These are phyloP conservation scores for Copidosoma floridanum DNA, from an alignment of 1,140 invertebrate species.

Conservation along the genomic window DNA sequence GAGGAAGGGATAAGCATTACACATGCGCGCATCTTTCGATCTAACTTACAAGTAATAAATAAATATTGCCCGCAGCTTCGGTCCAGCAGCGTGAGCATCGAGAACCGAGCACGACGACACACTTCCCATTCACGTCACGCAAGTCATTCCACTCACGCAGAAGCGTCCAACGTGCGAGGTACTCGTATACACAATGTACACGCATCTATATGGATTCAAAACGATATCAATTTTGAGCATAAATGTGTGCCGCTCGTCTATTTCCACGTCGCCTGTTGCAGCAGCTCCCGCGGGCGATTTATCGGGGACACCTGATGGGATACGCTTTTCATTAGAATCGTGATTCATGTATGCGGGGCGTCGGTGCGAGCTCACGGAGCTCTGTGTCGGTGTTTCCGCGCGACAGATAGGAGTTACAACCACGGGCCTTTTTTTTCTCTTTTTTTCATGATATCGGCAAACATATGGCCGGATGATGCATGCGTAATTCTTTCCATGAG, in stretches of 20 bases:
- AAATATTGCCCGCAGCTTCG: too few species aligned
- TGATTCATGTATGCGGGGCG: slow-evolving; percentile 25
- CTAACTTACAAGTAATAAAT: neutral
- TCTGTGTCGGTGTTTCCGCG: too few species aligned
- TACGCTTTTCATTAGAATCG: slow-evolving; percentile 33
- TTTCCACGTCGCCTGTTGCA: neutral
- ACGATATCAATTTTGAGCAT: slow-evolving; percentile 32
- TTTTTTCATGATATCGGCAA: too few species aligned
- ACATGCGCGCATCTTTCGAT: neutral
- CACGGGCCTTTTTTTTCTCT: too few species aligned
- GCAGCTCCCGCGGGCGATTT: slow-evolving; percentile 21
- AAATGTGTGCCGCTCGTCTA: too few species aligned
- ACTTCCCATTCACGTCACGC: slow-evolving; percentile 16
- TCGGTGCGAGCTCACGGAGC: too few species aligned
- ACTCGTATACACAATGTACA: too few species aligned
- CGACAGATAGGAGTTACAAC: too few species aligned
- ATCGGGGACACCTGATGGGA: slow-evolving; percentile 28
- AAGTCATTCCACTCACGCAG: neutral
- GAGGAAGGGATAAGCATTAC: too few species aligned
- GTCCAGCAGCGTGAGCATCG: neutral
- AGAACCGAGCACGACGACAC: neutral
- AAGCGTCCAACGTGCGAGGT: neutral
- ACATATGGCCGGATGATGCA: slow-evolving; percentile 6
- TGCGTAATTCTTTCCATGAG: slow-evolving; percentile 12
- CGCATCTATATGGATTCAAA: slow-evolving; percentile 18